phyloP scores from a whole-genome alignment of 2,888 invertebrate species.

The Drosophila koepferae region DNA sequence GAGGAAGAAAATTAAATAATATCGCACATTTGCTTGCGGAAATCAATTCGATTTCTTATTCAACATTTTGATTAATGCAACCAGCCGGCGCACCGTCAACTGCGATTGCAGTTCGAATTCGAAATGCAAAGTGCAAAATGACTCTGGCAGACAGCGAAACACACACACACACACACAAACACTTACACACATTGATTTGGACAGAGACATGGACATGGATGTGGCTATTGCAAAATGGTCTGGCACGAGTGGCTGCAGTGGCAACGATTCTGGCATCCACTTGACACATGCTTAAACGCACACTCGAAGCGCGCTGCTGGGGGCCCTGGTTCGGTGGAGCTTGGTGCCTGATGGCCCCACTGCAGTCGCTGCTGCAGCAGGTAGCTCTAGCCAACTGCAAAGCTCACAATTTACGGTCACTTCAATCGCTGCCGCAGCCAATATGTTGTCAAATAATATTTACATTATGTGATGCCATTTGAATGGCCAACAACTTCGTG shows the following conservation, averaged over 20 bases:
- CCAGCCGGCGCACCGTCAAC: conserved; percentile 19
- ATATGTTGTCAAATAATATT: conserved; percentile 73
- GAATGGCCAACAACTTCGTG: conserved; percentile 7
- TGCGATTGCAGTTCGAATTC: conserved; percentile 14
- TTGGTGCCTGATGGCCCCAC: background rate
- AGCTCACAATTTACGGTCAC: conserved; percentile 53
- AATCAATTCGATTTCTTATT: conserved; percentile 79
- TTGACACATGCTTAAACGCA: conserved; percentile 69
- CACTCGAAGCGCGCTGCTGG: conserved; percentile 13
- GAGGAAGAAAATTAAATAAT: conserved; percentile 59
- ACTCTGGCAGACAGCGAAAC: conserved; percentile 40
- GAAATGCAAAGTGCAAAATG: conserved; percentile 45
- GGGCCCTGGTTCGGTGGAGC: background rate
- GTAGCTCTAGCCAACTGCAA: conserved; percentile 13
- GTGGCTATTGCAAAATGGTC: conserved; percentile 12
- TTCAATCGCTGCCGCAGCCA: conserved; percentile 43
- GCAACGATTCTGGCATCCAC: conserved; percentile 54
- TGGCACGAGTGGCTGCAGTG: conserved; percentile 16
- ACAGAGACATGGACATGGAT: conserved; percentile 23
- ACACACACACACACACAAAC: conserved; percentile 25
- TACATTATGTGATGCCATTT: conserved; percentile 34
- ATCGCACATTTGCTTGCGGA: conserved; percentile 66
- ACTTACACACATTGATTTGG: conserved; percentile 27
- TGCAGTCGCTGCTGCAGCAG: conserved; percentile 12
- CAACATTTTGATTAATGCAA: conserved; percentile 82